Evolutionary conservation across 2,888 invertebrate genomes (phyloP).

Genomic region (Galerucella pusilla): DNA sequence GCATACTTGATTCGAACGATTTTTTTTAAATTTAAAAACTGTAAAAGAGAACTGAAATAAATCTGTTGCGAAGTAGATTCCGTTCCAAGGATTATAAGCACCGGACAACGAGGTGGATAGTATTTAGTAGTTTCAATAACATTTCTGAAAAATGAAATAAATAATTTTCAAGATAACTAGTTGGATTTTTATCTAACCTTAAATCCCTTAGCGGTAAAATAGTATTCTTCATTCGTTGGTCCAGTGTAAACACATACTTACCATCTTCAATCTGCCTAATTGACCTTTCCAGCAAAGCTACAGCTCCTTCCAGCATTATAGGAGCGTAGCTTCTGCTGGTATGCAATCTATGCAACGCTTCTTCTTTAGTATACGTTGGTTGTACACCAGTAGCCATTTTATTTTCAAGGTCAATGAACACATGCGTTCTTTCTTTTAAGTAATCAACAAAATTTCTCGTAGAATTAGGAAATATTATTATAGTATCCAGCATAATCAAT

Average conservation of each 20-base stretch:
- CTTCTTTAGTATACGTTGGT: constrained; percentile 64
- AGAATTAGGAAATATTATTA: constrained; percentile 54
- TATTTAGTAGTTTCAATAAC: constrained; percentile 58
- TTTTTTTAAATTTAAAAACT: constrained; percentile 51
- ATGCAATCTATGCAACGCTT: constrained; percentile 66
- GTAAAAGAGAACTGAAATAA: constrained; percentile 49
- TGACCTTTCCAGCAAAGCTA: constrained; percentile 65
- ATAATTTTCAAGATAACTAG: neutral
- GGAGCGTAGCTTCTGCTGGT: constrained; percentile 60
- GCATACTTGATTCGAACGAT: constrained; percentile 60
- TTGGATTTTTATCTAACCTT: constrained; percentile 14
- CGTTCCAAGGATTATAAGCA: constrained; percentile 58
- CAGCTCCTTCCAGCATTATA: constrained; percentile 66
- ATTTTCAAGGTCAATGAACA: constrained; percentile 57
- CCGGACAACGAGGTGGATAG: constrained; percentile 60
- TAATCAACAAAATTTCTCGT: constrained; percentile 50
- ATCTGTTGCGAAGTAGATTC: constrained; percentile 48
- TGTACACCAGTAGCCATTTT: constrained; percentile 44
- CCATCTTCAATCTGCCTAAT: constrained; percentile 54
- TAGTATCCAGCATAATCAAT: constrained; percentile 65
- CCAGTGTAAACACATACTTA: constrained; percentile 69
- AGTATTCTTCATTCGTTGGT: constrained; percentile 66
- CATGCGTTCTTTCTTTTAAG: constrained; percentile 61
- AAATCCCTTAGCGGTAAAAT: constrained; percentile 59
- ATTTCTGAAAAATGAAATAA: constrained; percentile 46